Percentiles rank a stretch among this genome's conserved stretches.
These are phyloP conservation scores for Poicephalus meyeri DNA, from an alignment of 2,113 vertebrate genomes.

Conservation along the genomic window DNA sequence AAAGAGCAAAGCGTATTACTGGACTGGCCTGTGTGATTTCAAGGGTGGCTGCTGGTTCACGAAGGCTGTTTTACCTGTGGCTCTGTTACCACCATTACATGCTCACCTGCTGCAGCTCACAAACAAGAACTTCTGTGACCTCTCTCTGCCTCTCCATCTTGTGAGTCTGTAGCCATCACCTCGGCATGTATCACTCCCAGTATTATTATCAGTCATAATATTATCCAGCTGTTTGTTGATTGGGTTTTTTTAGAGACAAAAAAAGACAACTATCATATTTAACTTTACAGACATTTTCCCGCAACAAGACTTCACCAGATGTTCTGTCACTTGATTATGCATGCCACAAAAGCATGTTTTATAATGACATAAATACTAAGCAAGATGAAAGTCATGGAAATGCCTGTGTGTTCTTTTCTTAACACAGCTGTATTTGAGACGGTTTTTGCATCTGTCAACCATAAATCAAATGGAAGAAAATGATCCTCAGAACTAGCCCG, in stretches of 20 bases:
- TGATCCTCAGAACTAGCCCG: neutral
- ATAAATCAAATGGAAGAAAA: neutral
- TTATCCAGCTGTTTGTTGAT: neutral
- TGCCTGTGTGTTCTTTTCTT: conserved; percentile 14
- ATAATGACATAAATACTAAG: conserved; percentile 17
- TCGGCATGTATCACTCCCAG: neutral
- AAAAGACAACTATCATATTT: neutral
- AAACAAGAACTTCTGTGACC: neutral
- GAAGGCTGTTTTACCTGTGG: neutral
- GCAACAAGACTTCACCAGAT: neutral
- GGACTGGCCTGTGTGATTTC: neutral
- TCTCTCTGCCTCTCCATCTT: neutral
- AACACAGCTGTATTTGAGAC: neutral
- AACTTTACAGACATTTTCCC: neutral
- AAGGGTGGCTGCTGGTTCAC: neutral
- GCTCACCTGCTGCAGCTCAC: neutral
- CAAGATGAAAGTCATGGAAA: conserved; percentile 59
- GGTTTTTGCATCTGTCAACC: conserved; percentile 18
- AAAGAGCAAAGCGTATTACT: neutral
- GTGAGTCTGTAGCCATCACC: neutral
- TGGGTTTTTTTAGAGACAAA: neutral
- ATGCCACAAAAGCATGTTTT: neutral
- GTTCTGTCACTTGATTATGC: neutral
- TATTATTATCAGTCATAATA: neutral
- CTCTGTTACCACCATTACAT: too few relatives aligned